Evolutionary conservation across 2,797 vertebrate species (phyloP).

Genomic region (Erpetoichthys calabaricus): DNA sequence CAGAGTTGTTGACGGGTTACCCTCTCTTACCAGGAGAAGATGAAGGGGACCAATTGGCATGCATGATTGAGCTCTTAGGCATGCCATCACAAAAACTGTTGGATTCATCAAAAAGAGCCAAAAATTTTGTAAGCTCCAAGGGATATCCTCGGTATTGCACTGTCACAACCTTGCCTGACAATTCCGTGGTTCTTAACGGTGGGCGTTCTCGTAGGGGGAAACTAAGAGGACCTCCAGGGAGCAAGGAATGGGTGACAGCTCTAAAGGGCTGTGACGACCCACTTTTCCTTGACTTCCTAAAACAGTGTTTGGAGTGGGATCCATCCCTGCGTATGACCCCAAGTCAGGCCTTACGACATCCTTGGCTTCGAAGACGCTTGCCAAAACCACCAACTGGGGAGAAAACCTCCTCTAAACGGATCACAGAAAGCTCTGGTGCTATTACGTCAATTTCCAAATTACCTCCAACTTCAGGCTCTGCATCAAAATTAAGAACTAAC

Average conservation of each 20-base stretch:
- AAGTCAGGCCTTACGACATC: slow-evolving; percentile 82
- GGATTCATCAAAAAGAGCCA: slow-evolving; percentile 85
- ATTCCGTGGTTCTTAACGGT: slow-evolving; percentile 70
- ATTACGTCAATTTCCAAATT: slow-evolving; percentile 94
- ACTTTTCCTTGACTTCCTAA: slow-evolving; percentile 92
- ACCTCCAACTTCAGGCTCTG: slow-evolving; percentile 74
- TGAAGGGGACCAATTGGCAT: slow-evolving; percentile 94
- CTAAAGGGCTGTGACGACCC: slow-evolving; percentile 92
- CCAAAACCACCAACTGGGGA: slow-evolving; percentile 82
- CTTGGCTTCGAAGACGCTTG: slow-evolving; percentile 84
- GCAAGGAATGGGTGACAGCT: slow-evolving; percentile 78
- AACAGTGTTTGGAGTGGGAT: slow-evolving; percentile 97
- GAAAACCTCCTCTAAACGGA: slow-evolving; percentile 67
- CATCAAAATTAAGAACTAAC: slow-evolving; percentile 93
- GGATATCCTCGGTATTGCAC: slow-evolving; percentile 93
- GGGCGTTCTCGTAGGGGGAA: slow-evolving; percentile 89
- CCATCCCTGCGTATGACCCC: slow-evolving; percentile 80
- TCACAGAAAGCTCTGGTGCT: slow-evolving; percentile 68
- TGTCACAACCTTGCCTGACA: slow-evolving; percentile 78
- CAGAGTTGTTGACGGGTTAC: slow-evolving; percentile 88
- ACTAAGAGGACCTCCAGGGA: slow-evolving; percentile 74
- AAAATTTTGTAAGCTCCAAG: slow-evolving; percentile 96
- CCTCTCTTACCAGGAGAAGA: slow-evolving; percentile 92
- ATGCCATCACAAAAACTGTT: slow-evolving; percentile 88
- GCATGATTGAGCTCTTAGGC: slow-evolving; percentile 89